These are phyloP conservation scores for Cerastoderma edule DNA, from an alignment of 2,888 invertebrate genomes.

Conservation along the genomic window DNA sequence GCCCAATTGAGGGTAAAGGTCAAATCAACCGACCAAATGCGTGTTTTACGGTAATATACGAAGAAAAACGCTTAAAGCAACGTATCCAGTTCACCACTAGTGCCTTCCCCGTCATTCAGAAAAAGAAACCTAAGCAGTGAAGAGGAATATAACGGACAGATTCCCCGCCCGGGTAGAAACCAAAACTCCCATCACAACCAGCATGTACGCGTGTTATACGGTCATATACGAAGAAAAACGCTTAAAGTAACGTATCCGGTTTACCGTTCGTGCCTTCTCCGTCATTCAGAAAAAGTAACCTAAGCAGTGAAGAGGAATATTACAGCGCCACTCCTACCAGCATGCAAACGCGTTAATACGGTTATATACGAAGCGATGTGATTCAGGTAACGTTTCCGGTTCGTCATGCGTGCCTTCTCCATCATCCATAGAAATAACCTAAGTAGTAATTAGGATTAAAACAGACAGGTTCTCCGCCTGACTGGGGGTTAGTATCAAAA, in stretches of 20 bases:
- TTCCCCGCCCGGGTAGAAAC: slow-evolving; percentile 19
- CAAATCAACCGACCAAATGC: too few species aligned
- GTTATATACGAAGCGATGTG: too few species aligned
- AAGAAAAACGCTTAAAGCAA: too few species aligned
- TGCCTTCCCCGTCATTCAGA: neutral
- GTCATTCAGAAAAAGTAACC: neutral
- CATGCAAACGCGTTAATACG: too few species aligned
- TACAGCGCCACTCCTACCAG: slow-evolving; percentile 10
- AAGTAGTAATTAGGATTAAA: slow-evolving; percentile 20
- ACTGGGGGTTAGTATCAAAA: slow-evolving; percentile 3
- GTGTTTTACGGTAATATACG: too few species aligned
- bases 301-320: slow-evolving; percentile 22
- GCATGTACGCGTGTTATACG: too few species aligned
- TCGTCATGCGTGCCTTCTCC: too few species aligned
- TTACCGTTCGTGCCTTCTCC: too few species aligned
- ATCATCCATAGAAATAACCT: neutral
- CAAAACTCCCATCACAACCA: slow-evolving; percentile 6
- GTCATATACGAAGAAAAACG: too few species aligned
- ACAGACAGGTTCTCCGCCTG: slow-evolving; percentile 24
- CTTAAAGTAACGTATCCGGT: too few species aligned
- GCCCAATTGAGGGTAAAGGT: slow-evolving; percentile 6
- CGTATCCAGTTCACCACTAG: too few species aligned
- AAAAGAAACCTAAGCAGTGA: slow-evolving; percentile 9
- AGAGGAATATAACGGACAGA: slow-evolving; percentile 26
- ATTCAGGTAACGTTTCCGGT: too few species aligned